Evolutionary conservation across 2,888 invertebrate genomes (phyloP).

Genomic region (Drosophila fulvimacula): DNA sequence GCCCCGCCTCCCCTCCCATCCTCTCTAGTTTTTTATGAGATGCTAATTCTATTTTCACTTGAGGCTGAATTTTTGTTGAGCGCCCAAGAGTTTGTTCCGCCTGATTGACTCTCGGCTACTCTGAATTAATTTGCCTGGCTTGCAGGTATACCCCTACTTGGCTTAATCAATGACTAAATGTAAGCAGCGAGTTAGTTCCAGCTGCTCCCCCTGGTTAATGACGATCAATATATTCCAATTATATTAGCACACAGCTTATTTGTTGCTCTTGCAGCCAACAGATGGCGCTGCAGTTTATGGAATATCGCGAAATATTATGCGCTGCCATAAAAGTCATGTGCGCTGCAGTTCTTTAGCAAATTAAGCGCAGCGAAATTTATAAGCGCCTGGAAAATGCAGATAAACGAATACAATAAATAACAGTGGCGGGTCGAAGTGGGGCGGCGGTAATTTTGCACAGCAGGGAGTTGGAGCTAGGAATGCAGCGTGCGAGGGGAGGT

Average conservation of each 20-base stretch:
- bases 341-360: slow-evolving; percentile 60
- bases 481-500: slow-evolving; percentile 5
- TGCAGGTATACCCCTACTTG: slow-evolving; percentile 9
- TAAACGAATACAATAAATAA: slow-evolving; percentile 76
- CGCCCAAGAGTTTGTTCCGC: slow-evolving; percentile 44
- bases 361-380: slow-evolving; percentile 67
- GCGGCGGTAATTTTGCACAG: slow-evolving; percentile 35
- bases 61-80: slow-evolving; percentile 16
- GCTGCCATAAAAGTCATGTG: slow-evolving; percentile 64
- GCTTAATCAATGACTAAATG: slow-evolving; percentile 10
- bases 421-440: not conserved
- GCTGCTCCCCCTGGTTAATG: not conserved
- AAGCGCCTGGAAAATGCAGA: slow-evolving; percentile 69
- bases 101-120: slow-evolving; percentile 51
- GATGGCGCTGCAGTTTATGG: slow-evolving; percentile 34
- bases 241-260: not conserved
- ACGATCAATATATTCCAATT: slow-evolving; percentile 4
- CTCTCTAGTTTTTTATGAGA: slow-evolving; percentile 41
- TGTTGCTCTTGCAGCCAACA: slow-evolving; percentile 2
- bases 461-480: slow-evolving; percentile 25
- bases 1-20: slow-evolving; percentile 6
- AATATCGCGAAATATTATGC: slow-evolving; percentile 59
- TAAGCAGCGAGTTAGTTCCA: not conserved
- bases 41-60: slow-evolving; percentile 66
- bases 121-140: slow-evolving; percentile 59